Conservation (phyloP, 1,140 invertebrate species). For the Drosophila tristis region DNA sequence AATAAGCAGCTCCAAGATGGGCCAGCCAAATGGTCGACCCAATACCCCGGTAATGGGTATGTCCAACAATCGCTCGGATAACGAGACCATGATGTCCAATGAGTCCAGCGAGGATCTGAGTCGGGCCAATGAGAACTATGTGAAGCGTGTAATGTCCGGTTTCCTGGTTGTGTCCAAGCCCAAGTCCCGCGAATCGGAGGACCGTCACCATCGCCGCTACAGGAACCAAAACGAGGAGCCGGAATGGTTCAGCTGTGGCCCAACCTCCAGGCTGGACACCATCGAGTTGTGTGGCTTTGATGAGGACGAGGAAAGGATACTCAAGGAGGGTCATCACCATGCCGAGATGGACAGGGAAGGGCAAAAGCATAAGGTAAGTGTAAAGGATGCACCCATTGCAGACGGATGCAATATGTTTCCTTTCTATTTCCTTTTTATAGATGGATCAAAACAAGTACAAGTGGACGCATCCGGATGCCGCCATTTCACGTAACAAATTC, state of each 20-base stretch:
- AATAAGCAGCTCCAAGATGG: conserved; percentile 42
- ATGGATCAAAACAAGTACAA: conserved; percentile 61
- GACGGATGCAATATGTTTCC: no score
- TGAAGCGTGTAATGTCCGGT: conserved; percentile 77
- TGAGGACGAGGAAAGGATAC: conserved; percentile 68
- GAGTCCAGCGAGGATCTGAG: conserved; percentile 65
- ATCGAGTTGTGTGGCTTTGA: conserved; percentile 80
- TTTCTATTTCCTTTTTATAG: conserved; percentile 13
- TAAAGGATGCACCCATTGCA: neutral
- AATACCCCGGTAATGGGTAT: conserved; percentile 66
- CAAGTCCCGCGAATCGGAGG: conserved; percentile 67
- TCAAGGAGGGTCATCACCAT: conserved; percentile 35
- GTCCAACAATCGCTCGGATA: conserved; percentile 59
- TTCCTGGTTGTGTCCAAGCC: conserved; percentile 78
- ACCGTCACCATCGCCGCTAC: conserved; percentile 67
- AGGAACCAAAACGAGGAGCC: conserved; percentile 76
- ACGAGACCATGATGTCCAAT: conserved; percentile 61
- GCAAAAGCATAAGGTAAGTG: conserved; percentile 57
- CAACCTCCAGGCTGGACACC: conserved; percentile 76
- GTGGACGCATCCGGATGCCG: conserved; percentile 52
- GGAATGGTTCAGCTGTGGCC: conserved; percentile 81
- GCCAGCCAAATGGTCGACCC: conserved; percentile 43
- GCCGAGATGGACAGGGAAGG: conserved; percentile 32
- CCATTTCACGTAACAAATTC: conserved; percentile 42
- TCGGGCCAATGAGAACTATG: conserved; percentile 76